Conservation (phyloP, 2,888 invertebrate species). For the Lochmaea capreae region DNA sequence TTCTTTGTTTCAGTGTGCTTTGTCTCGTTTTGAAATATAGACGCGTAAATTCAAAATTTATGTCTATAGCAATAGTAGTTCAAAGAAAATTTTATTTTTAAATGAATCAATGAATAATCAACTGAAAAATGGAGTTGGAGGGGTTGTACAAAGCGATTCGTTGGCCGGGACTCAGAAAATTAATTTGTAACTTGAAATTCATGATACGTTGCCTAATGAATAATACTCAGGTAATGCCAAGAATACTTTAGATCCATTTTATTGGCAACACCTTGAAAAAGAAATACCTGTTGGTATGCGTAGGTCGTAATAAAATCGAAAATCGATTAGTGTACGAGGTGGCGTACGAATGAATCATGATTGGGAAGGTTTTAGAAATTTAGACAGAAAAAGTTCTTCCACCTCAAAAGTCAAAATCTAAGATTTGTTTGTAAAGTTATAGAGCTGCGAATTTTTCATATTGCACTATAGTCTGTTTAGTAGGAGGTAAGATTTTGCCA, state of each 20-base stretch:
- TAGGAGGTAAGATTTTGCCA: no score
- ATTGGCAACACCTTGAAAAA: neutral
- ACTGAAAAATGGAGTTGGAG: neutral
- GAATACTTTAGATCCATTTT: neutral
- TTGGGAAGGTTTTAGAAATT: no score
- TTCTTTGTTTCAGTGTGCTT: no score
- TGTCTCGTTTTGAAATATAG: no score
- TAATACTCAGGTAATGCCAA: neutral
- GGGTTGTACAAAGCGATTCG: neutral
- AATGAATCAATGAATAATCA: neutral
- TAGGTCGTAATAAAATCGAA: neutral
- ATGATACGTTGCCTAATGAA: neutral
- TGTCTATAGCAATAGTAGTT: no score
- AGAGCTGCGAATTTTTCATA: no score
- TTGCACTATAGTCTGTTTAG: no score
- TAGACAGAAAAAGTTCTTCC: no score
- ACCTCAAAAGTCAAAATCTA: no score
- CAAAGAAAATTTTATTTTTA: neutral
- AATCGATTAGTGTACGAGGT: neutral
- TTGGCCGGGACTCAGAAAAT: neutral
- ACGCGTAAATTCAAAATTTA: no score
- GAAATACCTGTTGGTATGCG: neutral
- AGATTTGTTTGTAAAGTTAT: no score
- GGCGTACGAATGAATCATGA: neutral
- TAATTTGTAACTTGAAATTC: neutral